A percentile compares a stretch with the other conserved stretches of the same genome.
Evolutionary conservation across 1,140 invertebrate species (phyloP).

Genomic region (Gonioctena quinquepunctata): DNA sequence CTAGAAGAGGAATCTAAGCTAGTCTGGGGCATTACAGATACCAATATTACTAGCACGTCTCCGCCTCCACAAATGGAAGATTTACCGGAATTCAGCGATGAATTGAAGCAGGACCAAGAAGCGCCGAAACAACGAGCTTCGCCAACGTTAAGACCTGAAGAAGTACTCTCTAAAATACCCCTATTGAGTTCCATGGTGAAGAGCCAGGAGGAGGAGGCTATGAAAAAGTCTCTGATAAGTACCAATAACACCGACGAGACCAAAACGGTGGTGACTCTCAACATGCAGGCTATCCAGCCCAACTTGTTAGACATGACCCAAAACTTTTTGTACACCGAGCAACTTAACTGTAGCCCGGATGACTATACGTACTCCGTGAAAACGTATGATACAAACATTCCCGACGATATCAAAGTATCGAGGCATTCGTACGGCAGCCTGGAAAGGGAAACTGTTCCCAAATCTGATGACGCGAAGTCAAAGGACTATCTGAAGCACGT

Average conservation of each 20-base stretch:
- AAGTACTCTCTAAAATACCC: slow-evolving; percentile 16
- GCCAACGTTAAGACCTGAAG: not conserved
- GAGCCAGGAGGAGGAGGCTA: slow-evolving; percentile 3
- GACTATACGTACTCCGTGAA: slow-evolving; percentile 19
- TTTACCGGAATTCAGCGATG: not conserved
- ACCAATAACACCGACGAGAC: slow-evolving; percentile 30
- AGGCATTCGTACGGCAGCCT: slow-evolving; percentile 62
- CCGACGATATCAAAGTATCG: slow-evolving; percentile 65
- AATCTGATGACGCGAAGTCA: slow-evolving; percentile 60
- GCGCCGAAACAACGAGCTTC: not conserved
- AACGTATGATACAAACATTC: slow-evolving; percentile 64
- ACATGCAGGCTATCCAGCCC: not conserved
- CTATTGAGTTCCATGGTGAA: slow-evolving; percentile 17
- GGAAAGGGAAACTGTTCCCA: slow-evolving; percentile 53
- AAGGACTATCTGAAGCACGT: slow-evolving; percentile 21
- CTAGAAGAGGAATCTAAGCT: not conserved
- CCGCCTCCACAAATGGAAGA: not conserved
- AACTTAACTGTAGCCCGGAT: slow-evolving; percentile 22
- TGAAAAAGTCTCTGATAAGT: not conserved
- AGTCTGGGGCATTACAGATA: not conserved
- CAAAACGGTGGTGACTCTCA: slow-evolving; percentile 16
- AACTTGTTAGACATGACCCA: slow-evolving; percentile 23
- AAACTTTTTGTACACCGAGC: slow-evolving; percentile 46
- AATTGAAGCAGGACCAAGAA: not conserved
- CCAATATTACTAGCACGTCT: slow-evolving; percentile 1